Evolutionary conservation across 2,888 invertebrate species (phyloP), one percentile per base, ranked within the genome.

Genomic region (Ophion obscuratus): DNA sequence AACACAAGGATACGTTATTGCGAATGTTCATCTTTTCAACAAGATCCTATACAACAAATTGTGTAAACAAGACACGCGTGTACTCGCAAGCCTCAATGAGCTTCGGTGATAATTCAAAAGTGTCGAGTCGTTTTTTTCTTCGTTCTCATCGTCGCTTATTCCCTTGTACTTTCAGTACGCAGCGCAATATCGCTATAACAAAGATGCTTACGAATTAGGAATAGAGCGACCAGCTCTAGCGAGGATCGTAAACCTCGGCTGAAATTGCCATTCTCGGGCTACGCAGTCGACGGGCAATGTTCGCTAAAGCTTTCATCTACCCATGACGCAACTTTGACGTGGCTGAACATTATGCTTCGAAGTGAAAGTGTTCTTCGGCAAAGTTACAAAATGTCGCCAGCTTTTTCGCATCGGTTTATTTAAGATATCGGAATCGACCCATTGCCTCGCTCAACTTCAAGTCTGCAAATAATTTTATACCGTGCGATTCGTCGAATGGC

Each of bases 1-100:
- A 86, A 86, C 80, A 83, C 86, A 75, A 64, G 31, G 53, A 44
- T 83, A 87, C 89, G 85, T 92, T 91, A 91, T 90, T 91, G 91
- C 88, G 91, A 92, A 92, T 91, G 88, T 92, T 92, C 90, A 91
- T 92, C 90, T 67, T 91, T 89, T 90, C 89, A 93, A 92, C 92
- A 93, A 92, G 90, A 89, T 85, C 89, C 90, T 91, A 90, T 92
- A 92, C 91, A 93, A 93, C 92, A 92, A 93, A 91, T 85, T 90
- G 92, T 93, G 90, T 92, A 90, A 89, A 91, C 88, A 90, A 88
- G 90, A 92, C 92, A 91, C 88, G 88, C 87, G 86, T 90, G 40
- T 53, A 68, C 31, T 17, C 53, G 90, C 87, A 88, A 87, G 89
- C 88, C 88, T 87, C 87, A 66, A 24, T 62, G 73, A 79, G 82